phyloP scores from a whole-genome alignment of 2,113 vertebrate genomes.

The Epinephelus cyanopodus region DNA sequence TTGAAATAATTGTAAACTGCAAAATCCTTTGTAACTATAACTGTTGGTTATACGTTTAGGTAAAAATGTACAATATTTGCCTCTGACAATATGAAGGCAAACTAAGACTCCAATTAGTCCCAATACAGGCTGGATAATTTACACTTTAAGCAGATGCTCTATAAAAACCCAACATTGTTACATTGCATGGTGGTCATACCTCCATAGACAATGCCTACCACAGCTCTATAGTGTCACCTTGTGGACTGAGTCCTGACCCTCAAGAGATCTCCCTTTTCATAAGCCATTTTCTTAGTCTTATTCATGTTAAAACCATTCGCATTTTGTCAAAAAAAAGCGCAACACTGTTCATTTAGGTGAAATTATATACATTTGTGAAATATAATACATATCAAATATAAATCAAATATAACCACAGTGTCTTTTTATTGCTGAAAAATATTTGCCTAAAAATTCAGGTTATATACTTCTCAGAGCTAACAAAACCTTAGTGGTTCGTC shows the following conservation, averaged over 20 bases:
- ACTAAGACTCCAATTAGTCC: neutral
- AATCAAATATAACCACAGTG: neutral
- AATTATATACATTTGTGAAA: neutral
- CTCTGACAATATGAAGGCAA: neutral
- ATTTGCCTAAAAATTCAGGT: neutral
- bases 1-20: neutral
- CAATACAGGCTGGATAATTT: neutral
- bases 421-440: neutral
- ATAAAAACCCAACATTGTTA: neutral
- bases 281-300: neutral
- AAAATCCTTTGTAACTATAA: neutral
- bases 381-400: neutral
- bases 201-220: neutral
- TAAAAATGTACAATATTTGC: neutral
- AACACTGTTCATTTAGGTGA: rapidly evolving
- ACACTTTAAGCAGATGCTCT: neutral
- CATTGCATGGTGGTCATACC: no score
- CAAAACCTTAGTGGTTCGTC: neutral
- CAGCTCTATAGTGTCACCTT: constrained; percentile 39
- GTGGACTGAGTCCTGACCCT: constrained; percentile 13
- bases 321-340: neutral
- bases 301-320: neutral
- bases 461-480: neutral
- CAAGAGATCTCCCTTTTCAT: neutral
- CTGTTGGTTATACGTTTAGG: neutral